A percentile compares a stretch with the other conserved stretches of the same genome.
phyloP scores from a whole-genome alignment of 2,888 invertebrate species.

The Caenorhabditis panamensis region DNA sequence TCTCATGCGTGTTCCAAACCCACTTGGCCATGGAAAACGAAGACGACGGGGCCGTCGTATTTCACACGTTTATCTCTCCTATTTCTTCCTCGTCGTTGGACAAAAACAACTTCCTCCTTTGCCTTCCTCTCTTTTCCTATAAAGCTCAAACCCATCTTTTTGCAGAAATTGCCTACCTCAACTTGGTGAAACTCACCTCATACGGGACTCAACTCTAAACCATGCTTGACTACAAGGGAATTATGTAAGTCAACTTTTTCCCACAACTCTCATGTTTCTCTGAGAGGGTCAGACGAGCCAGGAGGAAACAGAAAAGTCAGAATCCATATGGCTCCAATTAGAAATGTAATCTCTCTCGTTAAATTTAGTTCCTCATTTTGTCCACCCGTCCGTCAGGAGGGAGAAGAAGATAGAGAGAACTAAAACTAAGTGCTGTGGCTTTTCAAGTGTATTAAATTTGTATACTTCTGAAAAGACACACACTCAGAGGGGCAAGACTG shows the following conservation, averaged over 20 bases:
- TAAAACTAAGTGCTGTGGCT: slow-evolving; percentile 5
- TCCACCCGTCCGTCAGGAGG: too few species aligned
- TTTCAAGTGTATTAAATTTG: slow-evolving; percentile 53
- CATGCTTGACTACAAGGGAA: slow-evolving; percentile 57
- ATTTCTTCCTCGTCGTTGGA: slow-evolving; percentile 1
- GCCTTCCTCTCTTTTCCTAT: background rate
- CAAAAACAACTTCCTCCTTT: slow-evolving; percentile 2
- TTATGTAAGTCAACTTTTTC: slow-evolving; percentile 43
- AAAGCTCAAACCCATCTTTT: slow-evolving; percentile 5
- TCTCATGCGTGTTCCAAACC: slow-evolving; percentile 38
- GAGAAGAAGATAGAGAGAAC: background rate
- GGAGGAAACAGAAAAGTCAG: slow-evolving; percentile 1
- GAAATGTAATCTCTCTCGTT: slow-evolving; percentile 52
- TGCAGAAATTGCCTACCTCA: slow-evolving; percentile 51
- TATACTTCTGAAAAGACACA: slow-evolving; percentile 31
- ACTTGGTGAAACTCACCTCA: slow-evolving; percentile 53
- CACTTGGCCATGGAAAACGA: slow-evolving; percentile 39
- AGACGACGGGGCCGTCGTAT: slow-evolving; percentile 12
- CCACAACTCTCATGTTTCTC: background rate
- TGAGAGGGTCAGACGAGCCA: background rate
- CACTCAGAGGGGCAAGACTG: slow-evolving; percentile 13
- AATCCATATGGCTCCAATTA: slow-evolving; percentile 53
- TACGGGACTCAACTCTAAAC: slow-evolving; percentile 41
- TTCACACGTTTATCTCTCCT: slow-evolving; percentile 9
- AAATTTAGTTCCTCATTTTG: slow-evolving; percentile 41